phyloP scores from a whole-genome alignment of 2,888 invertebrate species.

The Agrotis ipsilon region DNA sequence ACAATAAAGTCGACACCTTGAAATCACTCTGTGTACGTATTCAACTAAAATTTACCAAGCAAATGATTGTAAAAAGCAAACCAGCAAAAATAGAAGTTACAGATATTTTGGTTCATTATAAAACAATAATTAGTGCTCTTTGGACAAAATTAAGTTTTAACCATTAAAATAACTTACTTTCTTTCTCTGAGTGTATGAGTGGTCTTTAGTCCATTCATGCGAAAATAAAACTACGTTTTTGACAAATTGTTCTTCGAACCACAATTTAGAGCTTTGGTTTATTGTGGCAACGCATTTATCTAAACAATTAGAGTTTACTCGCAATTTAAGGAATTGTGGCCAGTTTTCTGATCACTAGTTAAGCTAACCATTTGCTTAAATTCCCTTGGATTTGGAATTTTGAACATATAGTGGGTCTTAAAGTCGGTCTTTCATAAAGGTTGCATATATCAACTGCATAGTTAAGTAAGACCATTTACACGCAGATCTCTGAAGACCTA shows the following conservation, averaged over 20 bases:
- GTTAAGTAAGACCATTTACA: constrained; percentile 30
- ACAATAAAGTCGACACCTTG: too few species aligned
- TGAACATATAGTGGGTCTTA: too few species aligned
- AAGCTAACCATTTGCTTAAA: too few species aligned
- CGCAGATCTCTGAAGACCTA: constrained; percentile 36
- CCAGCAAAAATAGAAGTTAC: too few species aligned
- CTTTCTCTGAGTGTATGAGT: too few species aligned
- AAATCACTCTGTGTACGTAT: too few species aligned
- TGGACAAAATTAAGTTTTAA: background rate
- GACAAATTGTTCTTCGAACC: constrained; percentile 19
- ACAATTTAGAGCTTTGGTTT: constrained; percentile 34
- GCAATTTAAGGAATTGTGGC: background rate
- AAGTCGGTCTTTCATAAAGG: background rate
- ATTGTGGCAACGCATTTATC: constrained; percentile 3
- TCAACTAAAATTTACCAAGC: too few species aligned
- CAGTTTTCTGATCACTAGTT: too few species aligned
- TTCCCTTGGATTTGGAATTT: too few species aligned
- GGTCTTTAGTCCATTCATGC: background rate
- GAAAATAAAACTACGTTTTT: constrained; percentile 4
- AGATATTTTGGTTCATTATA: too few species aligned
- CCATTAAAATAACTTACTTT: background rate
- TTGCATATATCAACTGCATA: constrained; percentile 9
- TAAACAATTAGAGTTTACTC: constrained; percentile 2
- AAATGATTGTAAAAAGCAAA: too few species aligned
- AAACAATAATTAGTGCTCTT: background rate